Conservation (phyloP, 2,113 vertebrate genomes). For the Heloderma charlesbogerti region DNA sequence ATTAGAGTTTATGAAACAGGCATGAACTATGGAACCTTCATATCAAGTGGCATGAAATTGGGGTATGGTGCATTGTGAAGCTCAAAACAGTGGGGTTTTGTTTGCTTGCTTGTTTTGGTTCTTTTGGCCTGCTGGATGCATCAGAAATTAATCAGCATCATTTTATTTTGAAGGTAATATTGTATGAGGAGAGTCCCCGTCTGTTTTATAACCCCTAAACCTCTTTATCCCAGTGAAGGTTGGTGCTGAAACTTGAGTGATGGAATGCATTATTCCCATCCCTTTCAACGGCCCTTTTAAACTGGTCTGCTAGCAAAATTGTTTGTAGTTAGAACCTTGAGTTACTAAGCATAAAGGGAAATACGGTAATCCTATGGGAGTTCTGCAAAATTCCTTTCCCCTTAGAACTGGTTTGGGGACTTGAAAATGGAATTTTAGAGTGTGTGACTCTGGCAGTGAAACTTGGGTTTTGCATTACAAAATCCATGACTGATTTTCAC, state of each 20-base stretch:
- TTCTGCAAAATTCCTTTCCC: not conserved
- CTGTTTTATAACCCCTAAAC: not conserved
- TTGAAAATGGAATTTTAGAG: not conserved
- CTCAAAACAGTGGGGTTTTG: not conserved
- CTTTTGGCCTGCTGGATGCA: not conserved
- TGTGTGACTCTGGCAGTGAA: not conserved
- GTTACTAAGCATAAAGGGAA: not conserved
- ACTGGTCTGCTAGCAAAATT: not conserved
- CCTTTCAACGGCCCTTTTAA: not conserved
- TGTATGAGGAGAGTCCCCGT: not conserved
- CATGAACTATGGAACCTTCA: not conserved
- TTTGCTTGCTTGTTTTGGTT: too few relatives aligned
- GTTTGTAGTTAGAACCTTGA: not conserved
- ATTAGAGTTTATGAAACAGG: not conserved
- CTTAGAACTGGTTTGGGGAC: too few relatives aligned
- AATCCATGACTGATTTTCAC: too few relatives aligned
- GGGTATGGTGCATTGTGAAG: not conserved
- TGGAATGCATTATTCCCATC: not conserved
- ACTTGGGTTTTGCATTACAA: not conserved
- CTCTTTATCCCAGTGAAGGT: too few relatives aligned
- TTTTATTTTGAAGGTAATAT: conserved; percentile 33
- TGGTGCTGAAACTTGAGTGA: not conserved
- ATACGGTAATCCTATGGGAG: not conserved
- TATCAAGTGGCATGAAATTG: not conserved
- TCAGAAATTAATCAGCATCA: conserved; percentile 5